These are phyloP conservation scores for Masnerella sp. DNA, from an alignment of 2,888 invertebrate genomes.

Conservation along the genomic window DNA sequence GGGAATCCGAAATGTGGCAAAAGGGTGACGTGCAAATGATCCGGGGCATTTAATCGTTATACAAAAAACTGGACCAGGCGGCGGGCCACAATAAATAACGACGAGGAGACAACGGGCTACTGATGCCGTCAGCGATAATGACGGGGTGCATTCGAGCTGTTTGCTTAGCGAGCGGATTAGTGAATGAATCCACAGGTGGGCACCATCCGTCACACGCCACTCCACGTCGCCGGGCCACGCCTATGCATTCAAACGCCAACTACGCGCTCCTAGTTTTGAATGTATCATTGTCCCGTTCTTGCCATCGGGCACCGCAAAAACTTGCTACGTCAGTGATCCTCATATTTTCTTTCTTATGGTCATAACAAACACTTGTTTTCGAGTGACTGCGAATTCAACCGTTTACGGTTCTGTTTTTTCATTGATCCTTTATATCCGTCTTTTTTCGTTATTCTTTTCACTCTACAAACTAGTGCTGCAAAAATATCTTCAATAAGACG, in stretches of 20 bases:
- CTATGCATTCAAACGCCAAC: slow-evolving; percentile 65
- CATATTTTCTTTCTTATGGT: too few species aligned
- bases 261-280: slow-evolving; percentile 36
- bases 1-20: slow-evolving; percentile 67
- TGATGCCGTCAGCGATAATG: slow-evolving; percentile 78
- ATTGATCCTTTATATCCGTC: too few species aligned
- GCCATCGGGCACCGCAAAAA: too few species aligned
- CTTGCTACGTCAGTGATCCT: too few species aligned
- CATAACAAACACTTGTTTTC: too few species aligned
- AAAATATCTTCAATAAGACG: too few species aligned
- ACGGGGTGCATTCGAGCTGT: slow-evolving; percentile 76
- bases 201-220: slow-evolving; percentile 76
- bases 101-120: slow-evolving; percentile 68
- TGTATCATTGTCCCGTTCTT: slow-evolving; percentile 9
- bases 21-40: slow-evolving; percentile 68
- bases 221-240: slow-evolving; percentile 72
- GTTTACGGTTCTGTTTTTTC: too few species aligned
- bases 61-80: slow-evolving; percentile 60
- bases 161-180: slow-evolving; percentile 78
- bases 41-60: slow-evolving; percentile 66
- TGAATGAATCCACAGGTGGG: slow-evolving; percentile 78
- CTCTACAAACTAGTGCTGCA: too few species aligned
- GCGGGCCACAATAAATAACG: slow-evolving; percentile 72
- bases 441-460: too few species aligned
- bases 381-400: too few species aligned